Conservation (phyloP, 2,888 invertebrate genomes). For the Magallana nippona region DNA sequence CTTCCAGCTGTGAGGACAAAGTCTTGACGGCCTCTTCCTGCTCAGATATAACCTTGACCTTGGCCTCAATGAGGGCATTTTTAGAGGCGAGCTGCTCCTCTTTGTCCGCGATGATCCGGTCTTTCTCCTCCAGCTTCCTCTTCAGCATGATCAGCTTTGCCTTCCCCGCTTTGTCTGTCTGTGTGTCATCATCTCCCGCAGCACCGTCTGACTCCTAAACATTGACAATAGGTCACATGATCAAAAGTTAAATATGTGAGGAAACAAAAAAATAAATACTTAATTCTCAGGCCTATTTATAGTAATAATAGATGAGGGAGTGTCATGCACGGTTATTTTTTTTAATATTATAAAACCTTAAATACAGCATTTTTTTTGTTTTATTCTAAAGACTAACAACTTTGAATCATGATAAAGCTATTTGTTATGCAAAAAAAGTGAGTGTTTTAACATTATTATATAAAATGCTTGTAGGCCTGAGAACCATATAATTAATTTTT, state of each 20-base stretch:
- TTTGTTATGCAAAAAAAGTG: too few species aligned
- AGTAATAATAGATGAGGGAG: too few species aligned
- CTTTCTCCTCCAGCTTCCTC: constrained; percentile 78
- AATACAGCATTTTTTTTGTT: too few species aligned
- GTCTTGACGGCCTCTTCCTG: constrained; percentile 79
- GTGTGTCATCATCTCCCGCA: constrained; percentile 60
- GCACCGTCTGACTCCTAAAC: constrained; percentile 46
- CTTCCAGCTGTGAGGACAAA: constrained; percentile 81
- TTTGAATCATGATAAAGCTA: too few species aligned
- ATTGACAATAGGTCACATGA: background rate
- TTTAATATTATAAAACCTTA: too few species aligned
- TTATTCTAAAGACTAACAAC: too few species aligned
- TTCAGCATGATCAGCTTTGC: constrained; percentile 77
- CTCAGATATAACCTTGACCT: constrained; percentile 72
- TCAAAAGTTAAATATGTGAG: background rate
- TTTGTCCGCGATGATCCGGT: constrained; percentile 67
- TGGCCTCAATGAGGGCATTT: constrained; percentile 68
- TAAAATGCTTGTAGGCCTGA: too few species aligned
- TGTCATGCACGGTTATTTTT: too few species aligned
- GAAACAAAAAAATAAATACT: background rate
- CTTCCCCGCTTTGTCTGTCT: constrained; percentile 65
- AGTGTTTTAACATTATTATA: too few species aligned
- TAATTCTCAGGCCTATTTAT: background rate
- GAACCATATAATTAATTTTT: too few species aligned
- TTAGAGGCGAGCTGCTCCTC: constrained; percentile 64